Percentiles rank a stretch among this genome's conserved stretches.
phyloP scores from a whole-genome alignment of 2,113 vertebrate genomes.

The Mystacornis crossleyi region DNA sequence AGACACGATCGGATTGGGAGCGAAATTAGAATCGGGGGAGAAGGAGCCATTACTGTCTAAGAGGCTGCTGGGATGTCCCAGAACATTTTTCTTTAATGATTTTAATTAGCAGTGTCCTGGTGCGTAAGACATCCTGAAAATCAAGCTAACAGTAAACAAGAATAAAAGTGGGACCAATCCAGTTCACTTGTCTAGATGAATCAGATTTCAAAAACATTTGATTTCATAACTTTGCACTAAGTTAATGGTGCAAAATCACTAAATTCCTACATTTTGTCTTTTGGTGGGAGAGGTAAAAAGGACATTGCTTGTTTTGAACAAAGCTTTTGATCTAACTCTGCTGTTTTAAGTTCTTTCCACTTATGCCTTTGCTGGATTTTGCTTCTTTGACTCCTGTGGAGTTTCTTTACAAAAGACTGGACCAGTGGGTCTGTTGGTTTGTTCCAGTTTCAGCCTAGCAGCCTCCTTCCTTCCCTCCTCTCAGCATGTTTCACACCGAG shows the following conservation, averaged over 20 bases:
- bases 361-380: constrained; percentile 33
- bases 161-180: background rate
- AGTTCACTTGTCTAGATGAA: background rate
- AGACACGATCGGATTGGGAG: background rate
- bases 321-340: background rate
- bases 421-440: background rate
- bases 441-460: background rate
- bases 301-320: background rate
- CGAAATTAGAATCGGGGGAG: background rate
- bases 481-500: background rate
- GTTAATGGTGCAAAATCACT: background rate
- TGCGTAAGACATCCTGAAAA: background rate
- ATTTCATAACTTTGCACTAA: background rate
- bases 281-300: background rate
- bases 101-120: background rate
- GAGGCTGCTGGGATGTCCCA: background rate
- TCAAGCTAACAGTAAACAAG: background rate
- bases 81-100: background rate
- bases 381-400: background rate
- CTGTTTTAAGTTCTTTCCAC: background rate
- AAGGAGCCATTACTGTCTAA: background rate
- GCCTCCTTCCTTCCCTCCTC: background rate
- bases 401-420: background rate
- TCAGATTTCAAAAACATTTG: background rate
- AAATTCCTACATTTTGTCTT: background rate